Evolutionary conservation across 2,797 vertebrate genomes (phyloP), one percentile per base, ranked within the genome.

Genomic region (Nannoperca australis): DNA sequence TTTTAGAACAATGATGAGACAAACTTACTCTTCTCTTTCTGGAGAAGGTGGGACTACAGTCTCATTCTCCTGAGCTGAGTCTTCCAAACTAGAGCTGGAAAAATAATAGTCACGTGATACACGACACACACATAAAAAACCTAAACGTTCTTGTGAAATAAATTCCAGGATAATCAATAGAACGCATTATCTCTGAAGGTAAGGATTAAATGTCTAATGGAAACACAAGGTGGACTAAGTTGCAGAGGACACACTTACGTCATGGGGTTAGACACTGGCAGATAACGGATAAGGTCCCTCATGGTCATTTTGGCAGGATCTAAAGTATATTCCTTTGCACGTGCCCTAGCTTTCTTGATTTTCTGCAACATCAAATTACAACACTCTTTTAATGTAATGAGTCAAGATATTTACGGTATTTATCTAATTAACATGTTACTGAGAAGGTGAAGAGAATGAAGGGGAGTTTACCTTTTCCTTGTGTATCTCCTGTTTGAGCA

Each of bases 261-360:
- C 98, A 99, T 99, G n/a, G 98, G 98, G 93, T 99, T 99, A 34
- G 94, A 96, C 73, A 93, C 74, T 1, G 98, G 98, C 3, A 99
- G 90, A 79, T 98, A 99, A 87, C 97, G 97, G 89, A 99, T 97
- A 42, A 99, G 96, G 79, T 99, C 98, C 88, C 97, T 96, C 98
- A 99, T 99, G 30, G 96, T 98, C 98, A 99, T 99, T 95, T 97
- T 99, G 83, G 97, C 93, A 73, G 96, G 97, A 92, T 99, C 98
- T 80, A 94, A 92, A 54, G 88, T 84, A 42, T 87, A 95, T 91
- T 97, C 96, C 51, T 91, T 96, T 61, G 84, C 0, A 6, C 81
- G 86, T 44, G 78, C 70, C 50, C 95, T 96, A 11, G 81, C 79
- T 91, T 94, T 96, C 92, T 94, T 95, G 10, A 91, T 84, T 86